A percentile compares a stretch with the other conserved stretches of the same genome.
Evolutionary conservation across 1,140 invertebrate species (phyloP).

Genomic region (Asobara japonica): DNA sequence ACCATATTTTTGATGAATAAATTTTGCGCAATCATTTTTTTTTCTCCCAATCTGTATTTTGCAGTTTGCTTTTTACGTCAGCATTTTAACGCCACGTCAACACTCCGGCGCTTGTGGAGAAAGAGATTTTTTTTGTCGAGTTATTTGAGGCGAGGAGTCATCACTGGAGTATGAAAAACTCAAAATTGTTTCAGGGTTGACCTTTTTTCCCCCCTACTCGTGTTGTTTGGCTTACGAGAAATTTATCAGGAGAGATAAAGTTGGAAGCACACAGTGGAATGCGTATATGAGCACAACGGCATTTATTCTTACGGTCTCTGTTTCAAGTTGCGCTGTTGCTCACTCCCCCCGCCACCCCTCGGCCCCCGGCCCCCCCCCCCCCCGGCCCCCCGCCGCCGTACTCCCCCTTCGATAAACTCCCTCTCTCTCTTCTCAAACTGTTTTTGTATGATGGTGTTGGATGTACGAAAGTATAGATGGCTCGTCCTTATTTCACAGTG

Average conservation of each 20-base stretch:
- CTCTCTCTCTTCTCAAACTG: too few relatives aligned
- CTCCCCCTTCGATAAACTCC: too few relatives aligned
- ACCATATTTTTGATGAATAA: too few relatives aligned
- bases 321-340: background rate
- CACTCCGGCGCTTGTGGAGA: too few relatives aligned
- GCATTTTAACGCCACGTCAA: too few relatives aligned
- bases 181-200: slow-evolving; percentile 3
- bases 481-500: slow-evolving; percentile 50
- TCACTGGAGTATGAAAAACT: background rate
- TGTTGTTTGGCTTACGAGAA: slow-evolving; percentile 12
- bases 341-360: background rate
- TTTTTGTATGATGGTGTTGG: background rate
- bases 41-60: background rate
- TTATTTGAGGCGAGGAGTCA: slow-evolving; percentile 13
- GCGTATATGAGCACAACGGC: slow-evolving; percentile 17
- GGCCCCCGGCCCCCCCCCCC: background rate
- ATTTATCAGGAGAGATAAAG: slow-evolving; percentile 16
- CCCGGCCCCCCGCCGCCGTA: background rate
- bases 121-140: background rate
- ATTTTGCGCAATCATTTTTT: background rate
- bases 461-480: slow-evolving; percentile 31
- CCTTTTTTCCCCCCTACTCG: background rate
- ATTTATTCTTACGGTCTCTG: slow-evolving; percentile 10
- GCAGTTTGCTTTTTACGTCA: background rate
- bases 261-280: slow-evolving; percentile 40